Percentiles rank a stretch among this genome's conserved stretches.
These are phyloP conservation scores for Oncopeltus fasciatus DNA, from an alignment of 1,140 invertebrate genomes.

Conservation along the genomic window DNA sequence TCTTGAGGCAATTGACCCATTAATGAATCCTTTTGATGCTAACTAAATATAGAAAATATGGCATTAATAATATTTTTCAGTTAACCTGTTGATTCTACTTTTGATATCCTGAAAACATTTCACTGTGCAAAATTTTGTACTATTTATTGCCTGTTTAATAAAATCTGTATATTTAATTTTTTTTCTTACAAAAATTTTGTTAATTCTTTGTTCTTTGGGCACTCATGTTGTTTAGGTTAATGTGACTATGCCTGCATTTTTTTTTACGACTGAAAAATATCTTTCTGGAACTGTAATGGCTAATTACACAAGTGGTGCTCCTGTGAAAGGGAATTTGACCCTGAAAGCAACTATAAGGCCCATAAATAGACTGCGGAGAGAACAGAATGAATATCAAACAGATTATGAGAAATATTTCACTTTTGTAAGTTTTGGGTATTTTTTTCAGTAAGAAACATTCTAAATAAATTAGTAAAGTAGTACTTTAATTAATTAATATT, in stretches of 20 bases:
- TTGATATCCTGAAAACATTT: too few relatives aligned
- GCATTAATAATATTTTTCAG: too few relatives aligned
- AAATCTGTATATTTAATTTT: too few relatives aligned
- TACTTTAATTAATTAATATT: slow-evolving; percentile 2
- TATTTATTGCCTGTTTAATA: too few relatives aligned
- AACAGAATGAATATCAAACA: slow-evolving; percentile 29
- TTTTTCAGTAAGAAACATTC: not conserved
- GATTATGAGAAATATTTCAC: slow-evolving; percentile 53
- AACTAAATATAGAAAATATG: too few relatives aligned
- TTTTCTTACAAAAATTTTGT: too few relatives aligned
- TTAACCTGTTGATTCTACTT: too few relatives aligned
- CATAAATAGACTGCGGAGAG: slow-evolving; percentile 29
- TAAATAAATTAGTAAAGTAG: not conserved
- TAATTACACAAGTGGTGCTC: slow-evolving; percentile 81
- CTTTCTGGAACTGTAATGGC: slow-evolving; percentile 76
- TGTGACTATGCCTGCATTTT: slow-evolving; percentile 86
- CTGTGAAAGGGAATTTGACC: slow-evolving; percentile 71
- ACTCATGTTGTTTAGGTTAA: slow-evolving; percentile 51
- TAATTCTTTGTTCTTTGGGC: too few relatives aligned
- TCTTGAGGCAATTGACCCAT: too few relatives aligned
- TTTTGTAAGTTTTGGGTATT: slow-evolving; percentile 40
- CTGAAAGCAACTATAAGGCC: slow-evolving; percentile 60
- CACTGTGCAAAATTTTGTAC: too few relatives aligned
- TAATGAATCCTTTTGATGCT: too few relatives aligned
- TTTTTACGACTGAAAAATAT: slow-evolving; percentile 69